Percentiles rank a stretch among this genome's conserved stretches.
These are phyloP conservation scores for Electrophaes corylata DNA, from an alignment of 2,888 invertebrate species.

Conservation along the genomic window DNA sequence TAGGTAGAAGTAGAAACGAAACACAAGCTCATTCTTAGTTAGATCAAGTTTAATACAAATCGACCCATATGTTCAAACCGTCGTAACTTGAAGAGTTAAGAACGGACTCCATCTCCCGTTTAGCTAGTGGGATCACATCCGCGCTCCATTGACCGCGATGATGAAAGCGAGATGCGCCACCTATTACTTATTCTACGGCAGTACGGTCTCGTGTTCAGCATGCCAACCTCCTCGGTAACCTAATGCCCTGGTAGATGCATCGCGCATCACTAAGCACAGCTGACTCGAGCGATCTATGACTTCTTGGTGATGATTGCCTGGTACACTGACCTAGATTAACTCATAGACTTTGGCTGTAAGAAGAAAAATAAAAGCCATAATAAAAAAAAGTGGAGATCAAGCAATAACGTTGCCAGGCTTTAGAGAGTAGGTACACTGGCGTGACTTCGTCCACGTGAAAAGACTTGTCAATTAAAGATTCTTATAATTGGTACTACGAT, in stretches of 20 bases:
- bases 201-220: slow-evolving; percentile 34
- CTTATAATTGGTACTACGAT: no score
- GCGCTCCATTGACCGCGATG: slow-evolving; percentile 46
- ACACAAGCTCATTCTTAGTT: no score
- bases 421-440: no score
- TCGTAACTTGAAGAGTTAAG: neutral
- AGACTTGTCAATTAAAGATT: no score
- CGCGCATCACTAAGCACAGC: slow-evolving; percentile 33
- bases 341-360: neutral
- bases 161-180: slow-evolving; percentile 44
- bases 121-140: slow-evolving; percentile 36
- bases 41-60: no score
- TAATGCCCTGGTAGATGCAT: slow-evolving; percentile 49
- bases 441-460: no score
- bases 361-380: no score
- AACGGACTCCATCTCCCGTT: slow-evolving; percentile 19
- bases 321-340: slow-evolving; percentile 11
- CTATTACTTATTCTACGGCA: slow-evolving; percentile 29
- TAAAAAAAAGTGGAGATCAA: no score
- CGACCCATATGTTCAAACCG: no score
- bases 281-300: neutral
- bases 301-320: slow-evolving; percentile 14
- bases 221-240: slow-evolving; percentile 49
- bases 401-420: no score
- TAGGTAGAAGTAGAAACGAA: no score